A percentile compares a stretch with the other conserved stretches of the same genome.
Conservation (phyloP, 1,140 invertebrate species). For the Cydia pomonella region DNA sequence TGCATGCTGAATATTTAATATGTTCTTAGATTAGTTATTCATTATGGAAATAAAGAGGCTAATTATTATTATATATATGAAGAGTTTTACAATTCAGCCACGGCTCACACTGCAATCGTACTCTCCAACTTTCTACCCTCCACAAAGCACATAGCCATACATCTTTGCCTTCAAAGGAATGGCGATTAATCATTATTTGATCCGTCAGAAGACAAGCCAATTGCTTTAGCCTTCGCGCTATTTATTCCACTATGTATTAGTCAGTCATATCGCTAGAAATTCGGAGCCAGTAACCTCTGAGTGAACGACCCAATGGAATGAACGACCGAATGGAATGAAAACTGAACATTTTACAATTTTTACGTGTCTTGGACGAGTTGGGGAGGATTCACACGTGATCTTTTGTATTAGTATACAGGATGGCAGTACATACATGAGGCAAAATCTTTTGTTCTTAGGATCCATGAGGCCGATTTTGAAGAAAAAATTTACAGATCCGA, state of each 20-base stretch:
- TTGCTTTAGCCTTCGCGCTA: constrained; percentile 1
- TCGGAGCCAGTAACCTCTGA: constrained; percentile 11
- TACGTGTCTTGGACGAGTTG: constrained; percentile 8
- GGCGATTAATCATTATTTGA: constrained; percentile 4
- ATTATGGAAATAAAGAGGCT: no score
- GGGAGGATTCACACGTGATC: constrained; percentile 16
- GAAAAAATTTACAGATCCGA: no score
- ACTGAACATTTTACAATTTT: neutral
- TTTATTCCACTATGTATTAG: constrained; percentile 2
- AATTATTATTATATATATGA: no score
- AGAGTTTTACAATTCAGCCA: no score
- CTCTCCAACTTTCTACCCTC: no score
- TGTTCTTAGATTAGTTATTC: no score
- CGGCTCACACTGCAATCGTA: no score
- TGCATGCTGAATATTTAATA: no score
- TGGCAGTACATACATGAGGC: neutral
- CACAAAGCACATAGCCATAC: neutral
- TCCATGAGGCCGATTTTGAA: no score
- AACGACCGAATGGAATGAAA: neutral
- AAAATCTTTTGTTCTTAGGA: neutral
- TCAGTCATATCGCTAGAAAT: neutral
- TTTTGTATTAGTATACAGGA: neutral
- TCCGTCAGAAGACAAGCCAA: constrained; percentile 6
- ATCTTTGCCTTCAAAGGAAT: neutral
- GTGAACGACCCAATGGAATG: constrained; percentile 17